Percentiles rank a stretch among this genome's conserved stretches.
These are phyloP conservation scores for Agonopterix subpropinquella DNA, from an alignment of 2,888 invertebrate species.

Conservation along the genomic window DNA sequence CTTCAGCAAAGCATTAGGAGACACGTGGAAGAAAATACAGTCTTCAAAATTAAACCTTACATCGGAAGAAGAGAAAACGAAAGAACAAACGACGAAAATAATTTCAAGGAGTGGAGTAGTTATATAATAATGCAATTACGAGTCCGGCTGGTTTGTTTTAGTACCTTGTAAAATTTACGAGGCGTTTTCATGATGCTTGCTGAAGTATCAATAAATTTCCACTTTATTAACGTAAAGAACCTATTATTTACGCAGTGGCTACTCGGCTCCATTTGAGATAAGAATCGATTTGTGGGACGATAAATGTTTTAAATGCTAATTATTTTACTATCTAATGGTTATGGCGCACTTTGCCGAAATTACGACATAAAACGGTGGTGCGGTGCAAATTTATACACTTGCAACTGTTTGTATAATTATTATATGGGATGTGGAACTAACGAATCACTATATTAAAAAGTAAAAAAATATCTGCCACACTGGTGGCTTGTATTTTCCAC, in stretches of 20 bases:
- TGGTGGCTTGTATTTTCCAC: too few species aligned
- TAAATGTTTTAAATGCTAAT: constrained; percentile 5
- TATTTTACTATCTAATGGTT: background rate
- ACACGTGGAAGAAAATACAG: constrained; percentile 87
- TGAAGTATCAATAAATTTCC: constrained; percentile 61
- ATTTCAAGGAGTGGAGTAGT: constrained; percentile 69
- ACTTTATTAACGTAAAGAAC: constrained; percentile 54
- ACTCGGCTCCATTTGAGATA: background rate
- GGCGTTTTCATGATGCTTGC: constrained; percentile 50
- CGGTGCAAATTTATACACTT: too few species aligned
- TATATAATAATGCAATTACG: constrained; percentile 51
- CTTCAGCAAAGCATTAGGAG: constrained; percentile 92
- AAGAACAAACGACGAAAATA: constrained; percentile 61
- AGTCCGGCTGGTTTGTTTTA: constrained; percentile 46
- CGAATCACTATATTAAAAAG: too few species aligned
- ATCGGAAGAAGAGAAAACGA: constrained; percentile 42
- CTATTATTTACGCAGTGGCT: constrained; percentile 24
- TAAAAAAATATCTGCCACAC: too few species aligned
- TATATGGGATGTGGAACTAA: too few species aligned
- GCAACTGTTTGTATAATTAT: too few species aligned
- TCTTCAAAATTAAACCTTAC: constrained; percentile 65
- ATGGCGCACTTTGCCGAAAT: too few species aligned
- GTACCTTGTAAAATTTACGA: constrained; percentile 54
- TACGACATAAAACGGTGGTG: too few species aligned
- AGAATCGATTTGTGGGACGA: background rate